These are phyloP conservation scores for Orius insidiosus DNA, from an alignment of 1,140 invertebrate species.

Conservation along the genomic window DNA sequence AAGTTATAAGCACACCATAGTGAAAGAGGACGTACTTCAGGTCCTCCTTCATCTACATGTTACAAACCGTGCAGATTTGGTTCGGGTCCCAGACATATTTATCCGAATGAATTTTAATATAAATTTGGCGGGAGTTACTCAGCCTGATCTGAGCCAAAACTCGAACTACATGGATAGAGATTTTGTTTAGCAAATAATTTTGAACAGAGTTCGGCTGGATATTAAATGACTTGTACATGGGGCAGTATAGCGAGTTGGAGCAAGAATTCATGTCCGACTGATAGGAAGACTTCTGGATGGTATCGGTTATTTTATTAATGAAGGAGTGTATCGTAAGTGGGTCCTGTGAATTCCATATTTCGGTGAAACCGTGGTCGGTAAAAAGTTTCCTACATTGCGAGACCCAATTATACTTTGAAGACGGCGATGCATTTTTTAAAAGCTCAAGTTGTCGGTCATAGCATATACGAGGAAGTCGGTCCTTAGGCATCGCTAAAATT, in stretches of 20 bases:
- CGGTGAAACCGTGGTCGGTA: background rate
- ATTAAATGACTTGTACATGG: too few relatives aligned
- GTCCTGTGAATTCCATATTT: slow-evolving; percentile 11
- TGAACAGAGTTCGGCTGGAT: too few relatives aligned
- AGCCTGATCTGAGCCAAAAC: background rate
- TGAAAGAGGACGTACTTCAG: background rate
- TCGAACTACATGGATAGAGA: background rate
- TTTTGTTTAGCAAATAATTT: background rate
- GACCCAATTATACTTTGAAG: slow-evolving; percentile 11
- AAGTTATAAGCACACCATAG: too few relatives aligned
- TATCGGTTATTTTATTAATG: background rate
- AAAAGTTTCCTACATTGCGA: slow-evolving; percentile 12
- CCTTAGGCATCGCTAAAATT: slow-evolving; percentile 11
- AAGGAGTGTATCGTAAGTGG: background rate
- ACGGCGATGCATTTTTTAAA: slow-evolving; percentile 1
- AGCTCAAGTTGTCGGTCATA: slow-evolving; percentile 9
- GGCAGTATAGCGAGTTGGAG: too few relatives aligned
- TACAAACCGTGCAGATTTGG: background rate
- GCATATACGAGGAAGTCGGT: slow-evolving; percentile 13
- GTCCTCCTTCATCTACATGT: background rate
- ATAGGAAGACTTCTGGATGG: background rate
- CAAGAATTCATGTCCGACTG: background rate
- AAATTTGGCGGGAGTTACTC: background rate
- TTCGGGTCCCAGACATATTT: slow-evolving; percentile 1
- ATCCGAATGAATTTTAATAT: background rate